These are phyloP conservation scores for Crotalus viridis DNA, from an alignment of 2,113 vertebrate species.

Conservation along the genomic window DNA sequence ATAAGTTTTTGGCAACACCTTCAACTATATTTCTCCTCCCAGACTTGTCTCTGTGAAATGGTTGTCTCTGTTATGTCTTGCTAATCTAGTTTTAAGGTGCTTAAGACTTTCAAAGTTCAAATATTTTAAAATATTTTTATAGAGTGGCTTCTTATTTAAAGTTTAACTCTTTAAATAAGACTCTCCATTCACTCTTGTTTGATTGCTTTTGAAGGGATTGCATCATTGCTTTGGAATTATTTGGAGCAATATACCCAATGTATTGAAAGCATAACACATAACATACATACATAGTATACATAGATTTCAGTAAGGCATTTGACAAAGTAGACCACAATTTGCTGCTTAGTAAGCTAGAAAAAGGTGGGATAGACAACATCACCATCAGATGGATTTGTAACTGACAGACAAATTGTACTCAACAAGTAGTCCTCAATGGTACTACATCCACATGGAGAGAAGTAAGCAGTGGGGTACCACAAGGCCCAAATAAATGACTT, in stretches of 20 bases:
- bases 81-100: background rate
- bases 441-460: too few relatives aligned
- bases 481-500: too few relatives aligned
- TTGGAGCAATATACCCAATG: background rate
- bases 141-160: background rate
- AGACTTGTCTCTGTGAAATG: background rate
- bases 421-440: too few relatives aligned
- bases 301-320: too few relatives aligned
- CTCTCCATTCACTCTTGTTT: background rate
- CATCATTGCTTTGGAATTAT: background rate
- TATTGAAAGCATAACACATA: background rate
- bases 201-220: background rate
- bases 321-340: too few relatives aligned
- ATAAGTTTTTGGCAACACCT: background rate
- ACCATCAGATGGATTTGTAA: too few relatives aligned
- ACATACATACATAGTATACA: too few relatives aligned
- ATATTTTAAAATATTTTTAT: background rate
- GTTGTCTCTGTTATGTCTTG: background rate
- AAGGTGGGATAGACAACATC: too few relatives aligned
- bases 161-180: background rate
- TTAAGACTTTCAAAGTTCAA: background rate
- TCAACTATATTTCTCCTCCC: background rate
- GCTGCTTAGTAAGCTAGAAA: too few relatives aligned
- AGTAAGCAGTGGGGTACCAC: too few relatives aligned
- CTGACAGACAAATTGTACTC: too few relatives aligned